These are phyloP conservation scores for Tragelaphus imberbis DNA, from an alignment of 2,113 vertebrate species.

Conservation along the genomic window DNA sequence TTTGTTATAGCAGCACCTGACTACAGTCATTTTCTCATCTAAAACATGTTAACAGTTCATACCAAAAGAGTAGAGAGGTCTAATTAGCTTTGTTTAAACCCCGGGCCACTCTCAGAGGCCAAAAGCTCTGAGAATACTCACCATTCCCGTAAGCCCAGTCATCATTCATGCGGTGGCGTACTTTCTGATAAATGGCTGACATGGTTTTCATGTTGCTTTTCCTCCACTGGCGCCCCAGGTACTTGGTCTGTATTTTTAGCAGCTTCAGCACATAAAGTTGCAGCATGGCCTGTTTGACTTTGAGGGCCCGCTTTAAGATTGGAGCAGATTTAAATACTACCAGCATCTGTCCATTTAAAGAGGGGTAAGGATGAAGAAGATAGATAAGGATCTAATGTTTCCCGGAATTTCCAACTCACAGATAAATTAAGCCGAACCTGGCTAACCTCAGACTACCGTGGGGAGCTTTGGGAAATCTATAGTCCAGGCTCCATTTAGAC, in stretches of 20 bases:
- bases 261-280: conserved; percentile 95
- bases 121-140: conserved; percentile 60
- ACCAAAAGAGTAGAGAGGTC: not conserved
- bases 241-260: conserved; percentile 90
- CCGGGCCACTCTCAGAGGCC: not conserved
- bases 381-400: not conserved
- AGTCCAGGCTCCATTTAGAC: not conserved
- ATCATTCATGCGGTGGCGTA: conserved; percentile 90
- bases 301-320: conserved; percentile 94
- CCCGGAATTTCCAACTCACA: conserved; percentile 13
- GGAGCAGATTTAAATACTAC: conserved; percentile 99
- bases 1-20: not conserved
- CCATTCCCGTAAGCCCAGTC: conserved; percentile 93
- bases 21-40: not conserved
- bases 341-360: conserved; percentile 85
- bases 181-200: conserved; percentile 93
- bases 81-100: not conserved
- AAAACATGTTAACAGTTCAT: not conserved
- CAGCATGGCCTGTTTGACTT: conserved; percentile 98
- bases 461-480: not conserved
- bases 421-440: not conserved
- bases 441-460: not conserved
- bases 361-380: not conserved
- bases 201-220: conserved; percentile 94
- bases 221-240: conserved; percentile 87